These are phyloP conservation scores for Rotaria macrura DNA, from an alignment of 2,888 invertebrate genomes.

Conservation along the genomic window DNA sequence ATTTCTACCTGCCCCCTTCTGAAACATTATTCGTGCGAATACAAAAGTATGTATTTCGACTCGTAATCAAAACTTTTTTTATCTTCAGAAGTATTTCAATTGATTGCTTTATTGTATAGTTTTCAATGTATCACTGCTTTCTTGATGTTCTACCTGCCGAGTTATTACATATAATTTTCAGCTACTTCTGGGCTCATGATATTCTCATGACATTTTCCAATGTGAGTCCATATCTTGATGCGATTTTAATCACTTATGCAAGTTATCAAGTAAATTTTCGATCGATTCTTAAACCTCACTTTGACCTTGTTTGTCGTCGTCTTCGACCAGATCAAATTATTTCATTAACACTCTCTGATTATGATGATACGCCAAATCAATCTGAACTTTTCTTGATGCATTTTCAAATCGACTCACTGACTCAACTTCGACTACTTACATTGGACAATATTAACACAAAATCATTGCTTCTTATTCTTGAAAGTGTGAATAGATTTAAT, in stretches of 20 bases:
- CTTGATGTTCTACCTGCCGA: background rate
- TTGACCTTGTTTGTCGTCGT: background rate
- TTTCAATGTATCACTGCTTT: no score
- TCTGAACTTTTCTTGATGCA: background rate
- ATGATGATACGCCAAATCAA: background rate
- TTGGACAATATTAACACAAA: background rate
- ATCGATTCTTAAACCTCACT: background rate
- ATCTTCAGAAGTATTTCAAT: no score
- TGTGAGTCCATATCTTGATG: background rate
- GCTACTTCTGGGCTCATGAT: background rate
- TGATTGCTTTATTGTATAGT: no score
- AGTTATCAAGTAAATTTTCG: background rate
- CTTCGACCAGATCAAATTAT: background rate
- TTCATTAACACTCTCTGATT: background rate
- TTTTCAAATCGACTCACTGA: background rate
- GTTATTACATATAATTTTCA: background rate
- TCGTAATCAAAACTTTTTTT: no score
- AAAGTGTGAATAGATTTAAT: background rate
- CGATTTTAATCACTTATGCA: background rate
- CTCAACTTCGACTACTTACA: background rate
- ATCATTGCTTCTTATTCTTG: background rate
- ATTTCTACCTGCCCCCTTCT: no score
- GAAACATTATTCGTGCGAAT: no score
- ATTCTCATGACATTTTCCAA: background rate
- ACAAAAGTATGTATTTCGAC: no score